Percentiles rank a stretch among this genome's conserved stretches.
These are phyloP conservation scores for Tuberolachnus salignus DNA, from an alignment of 2,888 invertebrate genomes.

Conservation along the genomic window DNA sequence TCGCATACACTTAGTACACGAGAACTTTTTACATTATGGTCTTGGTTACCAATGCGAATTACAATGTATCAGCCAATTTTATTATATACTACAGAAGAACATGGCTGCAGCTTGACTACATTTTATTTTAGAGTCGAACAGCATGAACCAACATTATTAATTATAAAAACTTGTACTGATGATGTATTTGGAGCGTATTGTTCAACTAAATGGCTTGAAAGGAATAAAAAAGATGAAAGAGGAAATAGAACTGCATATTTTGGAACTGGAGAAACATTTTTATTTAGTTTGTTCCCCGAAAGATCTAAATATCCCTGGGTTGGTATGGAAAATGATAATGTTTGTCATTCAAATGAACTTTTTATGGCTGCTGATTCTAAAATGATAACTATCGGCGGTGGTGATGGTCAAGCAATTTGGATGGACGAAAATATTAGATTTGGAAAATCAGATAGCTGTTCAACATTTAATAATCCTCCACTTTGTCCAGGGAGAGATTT, in stretches of 20 bases:
- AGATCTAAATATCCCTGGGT: constrained; percentile 94
- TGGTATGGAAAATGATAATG: constrained; percentile 76
- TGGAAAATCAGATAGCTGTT: constrained; percentile 91
- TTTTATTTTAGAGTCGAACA: constrained; percentile 91
- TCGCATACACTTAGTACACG: constrained; percentile 90
- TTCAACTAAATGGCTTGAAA: constrained; percentile 89
- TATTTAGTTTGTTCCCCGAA: constrained; percentile 87
- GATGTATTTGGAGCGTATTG: constrained; percentile 98
- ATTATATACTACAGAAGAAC: constrained; percentile 94
- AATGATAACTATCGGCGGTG: constrained; percentile 96
- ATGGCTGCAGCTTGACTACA: constrained; percentile 93
- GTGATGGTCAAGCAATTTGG: constrained; percentile 94
- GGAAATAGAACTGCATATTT: constrained; percentile 93
- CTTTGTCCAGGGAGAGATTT: constrained; percentile 89
- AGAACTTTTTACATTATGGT: constrained; percentile 94
- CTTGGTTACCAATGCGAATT: constrained; percentile 93
- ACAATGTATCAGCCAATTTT: constrained; percentile 95
- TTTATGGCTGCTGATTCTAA: constrained; percentile 95
- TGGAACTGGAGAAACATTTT: constrained; percentile 96
- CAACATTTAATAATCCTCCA: constrained; percentile 96
- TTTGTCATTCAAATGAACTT: constrained; percentile 82
- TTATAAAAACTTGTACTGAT: constrained; percentile 94
- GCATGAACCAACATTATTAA: constrained; percentile 89
- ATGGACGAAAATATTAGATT: constrained; percentile 94
- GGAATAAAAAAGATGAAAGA: constrained; percentile 86